Conservation (phyloP, 2,888 invertebrate species). For the Agrotis clavis region DNA sequence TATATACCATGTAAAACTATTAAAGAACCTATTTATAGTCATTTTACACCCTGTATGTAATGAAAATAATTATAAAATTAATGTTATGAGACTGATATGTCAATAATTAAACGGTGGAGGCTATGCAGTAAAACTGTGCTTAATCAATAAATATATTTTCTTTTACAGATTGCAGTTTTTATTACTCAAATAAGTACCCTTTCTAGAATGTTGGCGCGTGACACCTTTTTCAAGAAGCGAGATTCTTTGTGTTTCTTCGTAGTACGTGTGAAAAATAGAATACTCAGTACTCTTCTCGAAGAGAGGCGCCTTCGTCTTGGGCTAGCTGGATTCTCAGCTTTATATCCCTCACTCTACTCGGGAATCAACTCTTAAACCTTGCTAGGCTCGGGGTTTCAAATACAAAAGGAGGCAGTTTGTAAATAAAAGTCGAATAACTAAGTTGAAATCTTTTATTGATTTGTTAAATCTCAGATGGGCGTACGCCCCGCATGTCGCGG, state of each 20-base stretch:
- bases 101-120: constrained; percentile 47
- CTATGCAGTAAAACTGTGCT: constrained; percentile 47
- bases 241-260: too few species aligned
- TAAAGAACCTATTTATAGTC: background rate
- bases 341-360: too few species aligned
- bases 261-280: too few species aligned
- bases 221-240: too few species aligned
- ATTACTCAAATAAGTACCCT: too few species aligned
- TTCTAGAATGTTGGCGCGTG: too few species aligned
- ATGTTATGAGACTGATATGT: constrained; percentile 52
- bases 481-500: constrained; percentile 57
- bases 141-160: constrained; percentile 43
- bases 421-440: constrained; percentile 60
- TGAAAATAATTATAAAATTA: background rate
- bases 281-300: too few species aligned
- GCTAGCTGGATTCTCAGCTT: too few species aligned
- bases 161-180: background rate
- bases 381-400: background rate
- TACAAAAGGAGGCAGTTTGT: background rate
- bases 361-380: too few species aligned
- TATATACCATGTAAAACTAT: constrained; percentile 20
- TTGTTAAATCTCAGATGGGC: constrained; percentile 71
- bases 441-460: constrained; percentile 81
- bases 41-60: constrained; percentile 11
- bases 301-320: too few species aligned